Base-by-base conservation (phyloP, 2,888 invertebrate genomes). In the Apeira syringaria region DNA sequence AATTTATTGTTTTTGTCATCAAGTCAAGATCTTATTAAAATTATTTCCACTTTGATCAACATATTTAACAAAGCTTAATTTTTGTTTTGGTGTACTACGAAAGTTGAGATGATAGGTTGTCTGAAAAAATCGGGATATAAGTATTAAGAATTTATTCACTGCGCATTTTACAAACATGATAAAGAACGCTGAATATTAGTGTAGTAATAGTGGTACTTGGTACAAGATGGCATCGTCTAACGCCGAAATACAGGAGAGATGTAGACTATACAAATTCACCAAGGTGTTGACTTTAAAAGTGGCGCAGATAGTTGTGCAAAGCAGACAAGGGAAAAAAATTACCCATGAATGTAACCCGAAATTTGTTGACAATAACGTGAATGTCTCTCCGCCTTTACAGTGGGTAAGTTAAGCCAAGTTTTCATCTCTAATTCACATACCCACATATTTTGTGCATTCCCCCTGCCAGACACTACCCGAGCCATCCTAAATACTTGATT, bases 291-390 rank as follows among this genome's bases (percentile, higher is more conserved):
- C 96, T 7, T 86, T 96, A 44, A 98, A 98, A 88, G 93, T 96
- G 37, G 94, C 96, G 18, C 98, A 98, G 85, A 94, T 98, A 33
- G 96, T 98, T 37, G 96, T 98, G 10, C 97, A 98, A 82, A 97
- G 97, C 39, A 92, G 98, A 60, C 92, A 97, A 47, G 98, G 98
- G 11, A 95, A 96, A 66, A 97, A 96, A 82, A 93, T 96, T 25
- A 75, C 73, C n/a, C 78, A 79, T 10, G 75, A 78, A 22, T 68
- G 59, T 35, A 73, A 64, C 33, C 51, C 58, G n/a, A 79, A 74
- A 55, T 59, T 68, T n/a, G 52, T 64, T 8, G 81, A 81, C 22
- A 76, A 74, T 48, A 46, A 36, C 20, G 57, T 62, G 13, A 68
- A 72, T 3, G 57, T 74, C 3, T 63, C 72, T 2, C 77, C 83